Evolutionary conservation across 2,797 vertebrate species (phyloP).

Genomic region (Eulemur coronatus): DNA sequence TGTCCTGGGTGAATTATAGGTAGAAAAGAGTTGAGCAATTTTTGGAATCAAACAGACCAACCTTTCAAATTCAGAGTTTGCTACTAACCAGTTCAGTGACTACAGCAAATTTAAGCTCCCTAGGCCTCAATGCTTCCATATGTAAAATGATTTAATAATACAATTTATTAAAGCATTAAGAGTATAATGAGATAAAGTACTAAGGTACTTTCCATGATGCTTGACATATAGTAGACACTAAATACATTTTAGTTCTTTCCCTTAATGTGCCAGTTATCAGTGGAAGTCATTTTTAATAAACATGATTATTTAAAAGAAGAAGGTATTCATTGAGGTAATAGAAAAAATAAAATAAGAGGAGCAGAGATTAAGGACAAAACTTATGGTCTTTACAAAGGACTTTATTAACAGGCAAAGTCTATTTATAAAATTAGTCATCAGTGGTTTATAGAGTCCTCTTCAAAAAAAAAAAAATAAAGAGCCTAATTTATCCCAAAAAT

Average conservation of each 20-base stretch:
- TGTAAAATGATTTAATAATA: not conserved
- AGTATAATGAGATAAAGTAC: not conserved
- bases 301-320: not conserved
- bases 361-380: not conserved
- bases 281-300: not conserved
- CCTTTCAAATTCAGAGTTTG: not conserved
- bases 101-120: not conserved
- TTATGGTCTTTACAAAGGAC: not conserved
- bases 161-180: not conserved
- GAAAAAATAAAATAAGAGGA: constrained; percentile 22
- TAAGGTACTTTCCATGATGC: not conserved
- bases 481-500: not conserved
- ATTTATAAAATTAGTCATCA: not conserved
- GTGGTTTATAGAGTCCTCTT: not conserved
- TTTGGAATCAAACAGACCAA: not conserved
- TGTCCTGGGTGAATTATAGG: not conserved
- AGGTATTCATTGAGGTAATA: not conserved
- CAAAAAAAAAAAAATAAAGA: not conserved
- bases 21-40: not conserved
- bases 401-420: not conserved
- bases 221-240: not conserved
- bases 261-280: not conserved
- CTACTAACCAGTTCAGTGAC: not conserved
- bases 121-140: not conserved
- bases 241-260: not conserved